These are phyloP conservation scores for Saturnia pavonia DNA, from an alignment of 2,888 invertebrate genomes.

Conservation along the genomic window DNA sequence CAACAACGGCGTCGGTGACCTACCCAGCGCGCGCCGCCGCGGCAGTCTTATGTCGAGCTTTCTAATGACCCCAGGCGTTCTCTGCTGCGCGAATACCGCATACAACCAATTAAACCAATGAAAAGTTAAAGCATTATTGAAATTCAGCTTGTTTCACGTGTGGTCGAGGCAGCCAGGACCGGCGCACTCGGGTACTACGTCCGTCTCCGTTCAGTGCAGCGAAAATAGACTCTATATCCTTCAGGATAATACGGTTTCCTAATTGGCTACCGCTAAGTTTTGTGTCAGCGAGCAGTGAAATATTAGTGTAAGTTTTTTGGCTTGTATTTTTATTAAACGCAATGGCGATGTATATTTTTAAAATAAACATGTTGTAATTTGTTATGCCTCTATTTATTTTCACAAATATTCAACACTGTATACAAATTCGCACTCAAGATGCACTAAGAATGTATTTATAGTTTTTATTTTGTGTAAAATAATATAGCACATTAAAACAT, in stretches of 20 bases:
- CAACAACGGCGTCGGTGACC: conserved; percentile 78
- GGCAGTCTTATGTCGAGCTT: conserved; percentile 79
- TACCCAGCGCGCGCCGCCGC: conserved; percentile 75
- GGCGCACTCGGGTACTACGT: conserved; percentile 55
- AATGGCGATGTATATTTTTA: neutral
- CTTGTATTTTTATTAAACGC: neutral
- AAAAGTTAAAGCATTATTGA: conserved; percentile 57
- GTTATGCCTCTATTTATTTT: neutral
- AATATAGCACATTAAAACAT: too few species aligned
- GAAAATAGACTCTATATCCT: conserved; percentile 71
- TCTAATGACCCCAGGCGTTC: conserved; percentile 81
- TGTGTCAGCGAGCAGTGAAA: conserved; percentile 54
- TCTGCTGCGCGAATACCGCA: conserved; percentile 65
- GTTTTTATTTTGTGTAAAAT: too few species aligned
- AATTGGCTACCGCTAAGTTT: conserved; percentile 58
- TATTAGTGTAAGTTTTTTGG: conserved; percentile 48
- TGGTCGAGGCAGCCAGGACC: conserved; percentile 55
- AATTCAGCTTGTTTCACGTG: conserved; percentile 61
- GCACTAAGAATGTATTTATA: too few species aligned
- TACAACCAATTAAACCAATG: conserved; percentile 53
- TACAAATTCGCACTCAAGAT: neutral
- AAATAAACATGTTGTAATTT: neutral
- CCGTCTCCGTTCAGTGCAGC: conserved; percentile 39
- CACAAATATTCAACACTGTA: neutral
- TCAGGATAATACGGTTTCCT: conserved; percentile 64